A percentile compares a stretch with the other conserved stretches of the same genome.
phyloP scores from a whole-genome alignment of 2,113 vertebrate genomes.

The Cynocephalus volans region DNA sequence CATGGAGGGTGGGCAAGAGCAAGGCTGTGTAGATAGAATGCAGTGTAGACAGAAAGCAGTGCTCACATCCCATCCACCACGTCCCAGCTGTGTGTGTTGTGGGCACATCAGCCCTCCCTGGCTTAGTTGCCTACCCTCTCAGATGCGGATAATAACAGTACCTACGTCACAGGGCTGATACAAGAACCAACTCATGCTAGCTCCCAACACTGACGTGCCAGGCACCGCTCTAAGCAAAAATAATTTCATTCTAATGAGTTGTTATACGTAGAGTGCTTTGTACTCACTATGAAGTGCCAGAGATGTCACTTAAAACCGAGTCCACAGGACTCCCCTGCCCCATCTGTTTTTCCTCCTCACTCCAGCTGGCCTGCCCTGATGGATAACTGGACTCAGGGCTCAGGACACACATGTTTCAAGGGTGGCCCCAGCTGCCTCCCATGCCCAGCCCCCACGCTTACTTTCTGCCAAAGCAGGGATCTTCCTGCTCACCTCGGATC shows the following conservation, averaged over 20 bases:
- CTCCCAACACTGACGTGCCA: rapidly evolving
- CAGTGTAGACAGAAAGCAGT: rapidly evolving
- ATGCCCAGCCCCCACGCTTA: rapidly evolving
- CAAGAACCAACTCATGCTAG: background rate
- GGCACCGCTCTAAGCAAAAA: background rate
- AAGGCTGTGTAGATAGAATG: too few species aligned
- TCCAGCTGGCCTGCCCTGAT: background rate
- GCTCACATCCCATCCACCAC: too few species aligned
- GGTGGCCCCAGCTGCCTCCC: rapidly evolving
- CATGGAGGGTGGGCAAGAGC: too few species aligned
- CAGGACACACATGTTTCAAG: rapidly evolving
- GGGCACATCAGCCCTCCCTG: rapidly evolving
- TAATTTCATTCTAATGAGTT: background rate
- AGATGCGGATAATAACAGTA: rapidly evolving
- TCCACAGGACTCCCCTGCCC: background rate
- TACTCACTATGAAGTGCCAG: background rate
- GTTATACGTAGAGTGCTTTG: background rate
- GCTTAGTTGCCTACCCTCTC: background rate
- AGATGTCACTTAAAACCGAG: background rate
- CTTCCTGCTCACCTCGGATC: slow-evolving; percentile 94
- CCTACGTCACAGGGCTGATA: rapidly evolving
- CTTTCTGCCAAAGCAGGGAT: background rate
- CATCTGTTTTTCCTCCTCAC: background rate
- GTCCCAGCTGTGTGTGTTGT: rapidly evolving
- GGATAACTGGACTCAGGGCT: background rate